phyloP scores from a whole-genome alignment of 2,113 vertebrate genomes.

The Morone chrysops region DNA sequence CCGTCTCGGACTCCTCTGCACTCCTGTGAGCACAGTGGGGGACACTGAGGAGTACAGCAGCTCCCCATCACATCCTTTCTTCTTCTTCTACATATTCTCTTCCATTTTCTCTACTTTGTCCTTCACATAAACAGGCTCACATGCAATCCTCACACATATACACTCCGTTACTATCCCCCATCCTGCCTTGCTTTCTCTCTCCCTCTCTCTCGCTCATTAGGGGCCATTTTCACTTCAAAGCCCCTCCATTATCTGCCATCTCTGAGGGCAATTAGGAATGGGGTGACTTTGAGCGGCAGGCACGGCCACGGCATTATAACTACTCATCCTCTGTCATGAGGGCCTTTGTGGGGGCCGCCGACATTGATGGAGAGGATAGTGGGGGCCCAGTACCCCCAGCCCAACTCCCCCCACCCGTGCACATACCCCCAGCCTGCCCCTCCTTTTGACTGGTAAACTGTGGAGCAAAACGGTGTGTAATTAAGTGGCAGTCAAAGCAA shows the following conservation, averaged over 20 bases:
- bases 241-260: constrained; percentile 90
- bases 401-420: constrained; percentile 7
- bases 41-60: constrained; percentile 34
- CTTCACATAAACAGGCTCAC: constrained; percentile 26
- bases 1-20: constrained; percentile 81
- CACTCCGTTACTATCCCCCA: constrained; percentile 13
- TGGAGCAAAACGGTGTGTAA: constrained; percentile 92
- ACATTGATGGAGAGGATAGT: constrained; percentile 91
- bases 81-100: constrained; percentile 34
- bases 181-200: constrained; percentile 52
- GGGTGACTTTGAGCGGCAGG: constrained; percentile 90
- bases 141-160: constrained; percentile 18
- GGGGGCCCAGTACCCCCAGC: constrained; percentile 42
- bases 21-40: constrained; percentile 84
- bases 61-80: constrained; percentile 66
- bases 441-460: constrained; percentile 91
- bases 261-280: constrained; percentile 95
- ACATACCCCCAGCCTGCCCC: constrained; percentile 58
- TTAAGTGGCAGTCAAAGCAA: constrained; percentile 94
- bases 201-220: constrained; percentile 88
- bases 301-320: constrained; percentile 88
- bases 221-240: constrained; percentile 93
- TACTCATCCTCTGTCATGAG: constrained; percentile 89
- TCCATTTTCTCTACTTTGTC: constrained; percentile 43
- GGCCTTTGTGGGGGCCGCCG: constrained; percentile 86